Percentiles rank a stretch among this genome's conserved stretches.
Conservation (phyloP, 2,888 invertebrate species). For the Torymus auratus region DNA sequence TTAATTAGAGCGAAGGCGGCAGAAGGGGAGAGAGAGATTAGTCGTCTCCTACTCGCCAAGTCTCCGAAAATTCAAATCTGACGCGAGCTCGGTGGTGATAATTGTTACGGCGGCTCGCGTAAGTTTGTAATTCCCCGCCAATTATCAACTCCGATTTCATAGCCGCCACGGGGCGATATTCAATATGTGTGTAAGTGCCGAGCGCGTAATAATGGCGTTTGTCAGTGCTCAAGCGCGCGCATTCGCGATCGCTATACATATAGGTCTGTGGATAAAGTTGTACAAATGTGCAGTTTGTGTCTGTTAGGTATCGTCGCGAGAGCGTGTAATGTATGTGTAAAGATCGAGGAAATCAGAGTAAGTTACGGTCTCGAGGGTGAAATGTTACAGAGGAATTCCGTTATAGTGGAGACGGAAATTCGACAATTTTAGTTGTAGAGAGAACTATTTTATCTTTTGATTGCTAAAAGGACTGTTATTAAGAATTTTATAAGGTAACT, state of each 20-base stretch:
- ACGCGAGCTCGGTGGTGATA: conserved; percentile 14
- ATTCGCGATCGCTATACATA: no score
- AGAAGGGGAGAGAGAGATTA: conserved; percentile 13
- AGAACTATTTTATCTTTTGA: no score
- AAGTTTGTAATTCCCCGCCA: conserved; percentile 29
- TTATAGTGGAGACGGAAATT: no score
- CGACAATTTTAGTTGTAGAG: no score
- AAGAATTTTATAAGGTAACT: no score
- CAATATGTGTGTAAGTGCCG: background rate
- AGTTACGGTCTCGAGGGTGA: no score
- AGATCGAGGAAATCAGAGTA: no score
- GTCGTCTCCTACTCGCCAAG: conserved; percentile 5
- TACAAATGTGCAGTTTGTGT: conserved; percentile 16
- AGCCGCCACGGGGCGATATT: background rate
- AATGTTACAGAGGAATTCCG: no score
- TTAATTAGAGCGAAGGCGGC: background rate
- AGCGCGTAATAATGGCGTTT: background rate
- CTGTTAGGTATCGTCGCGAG: background rate
- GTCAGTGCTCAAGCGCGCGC: no score
- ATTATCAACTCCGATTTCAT: conserved; percentile 42
- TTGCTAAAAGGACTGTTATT: no score
- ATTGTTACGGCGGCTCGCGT: conserved; percentile 37
- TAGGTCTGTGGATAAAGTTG: conserved; percentile 7
- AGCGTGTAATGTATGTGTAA: background rate
- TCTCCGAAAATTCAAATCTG: conserved; percentile 44